Evolutionary conservation across 2,797 vertebrate genomes (phyloP).

Genomic region (Eulemur rubriventer): DNA sequence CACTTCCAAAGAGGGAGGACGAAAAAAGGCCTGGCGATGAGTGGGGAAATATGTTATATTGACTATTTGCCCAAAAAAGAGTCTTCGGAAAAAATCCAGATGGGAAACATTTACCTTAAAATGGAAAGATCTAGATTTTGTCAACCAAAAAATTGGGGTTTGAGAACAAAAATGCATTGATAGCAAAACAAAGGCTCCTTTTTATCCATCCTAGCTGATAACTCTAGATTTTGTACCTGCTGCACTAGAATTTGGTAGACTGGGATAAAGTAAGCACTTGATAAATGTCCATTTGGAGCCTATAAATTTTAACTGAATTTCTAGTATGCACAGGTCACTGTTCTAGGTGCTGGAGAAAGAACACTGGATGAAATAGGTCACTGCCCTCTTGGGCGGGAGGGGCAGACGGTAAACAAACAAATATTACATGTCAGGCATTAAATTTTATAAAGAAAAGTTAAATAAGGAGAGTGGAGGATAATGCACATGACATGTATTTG

Average conservation of each 20-base stretch:
- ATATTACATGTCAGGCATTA: not conserved
- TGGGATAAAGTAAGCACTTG: not conserved
- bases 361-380: not conserved
- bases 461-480: not conserved
- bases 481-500: not conserved
- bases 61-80: not conserved
- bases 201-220: not conserved
- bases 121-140: not conserved
- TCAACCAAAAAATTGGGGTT: not conserved
- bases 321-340: not conserved
- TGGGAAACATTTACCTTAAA: not conserved
- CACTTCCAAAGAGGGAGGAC: not conserved
- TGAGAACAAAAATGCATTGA: not conserved
- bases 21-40: not conserved
- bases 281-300: not conserved
- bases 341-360: not conserved
- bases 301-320: not conserved
- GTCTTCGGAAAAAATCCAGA: not conserved
- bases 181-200: not conserved
- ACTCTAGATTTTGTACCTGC: not conserved
- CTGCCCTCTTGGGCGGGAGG: not conserved
- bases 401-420: not conserved
- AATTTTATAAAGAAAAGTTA: not conserved
- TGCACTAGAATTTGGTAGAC: not conserved
- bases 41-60: not conserved